A percentile compares a stretch with the other conserved stretches of the same genome.
These are phyloP conservation scores for Anableps anableps DNA, from an alignment of 2,797 vertebrate genomes.

Conservation along the genomic window DNA sequence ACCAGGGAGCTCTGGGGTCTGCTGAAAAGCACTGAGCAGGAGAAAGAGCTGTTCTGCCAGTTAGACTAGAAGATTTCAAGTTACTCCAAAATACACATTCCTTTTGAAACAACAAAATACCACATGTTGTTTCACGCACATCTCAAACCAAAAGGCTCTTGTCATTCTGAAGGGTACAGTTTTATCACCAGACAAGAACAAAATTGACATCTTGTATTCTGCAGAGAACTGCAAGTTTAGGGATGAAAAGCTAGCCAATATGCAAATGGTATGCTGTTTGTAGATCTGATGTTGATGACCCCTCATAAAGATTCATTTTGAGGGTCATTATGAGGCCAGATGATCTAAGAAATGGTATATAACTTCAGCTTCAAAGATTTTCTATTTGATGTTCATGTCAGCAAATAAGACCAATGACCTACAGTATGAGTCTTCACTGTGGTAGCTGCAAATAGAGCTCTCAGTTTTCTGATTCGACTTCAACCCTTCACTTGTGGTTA, in stretches of 20 bases:
- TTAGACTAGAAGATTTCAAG: constrained; percentile 41
- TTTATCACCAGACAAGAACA: constrained; percentile 12
- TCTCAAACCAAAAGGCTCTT: constrained; percentile 33
- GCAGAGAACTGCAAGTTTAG: constrained; percentile 7
- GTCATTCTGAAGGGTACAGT: constrained; percentile 16
- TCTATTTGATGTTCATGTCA: background rate
- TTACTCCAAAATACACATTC: constrained; percentile 26
- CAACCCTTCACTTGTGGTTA: constrained; percentile 20
- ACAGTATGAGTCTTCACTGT: constrained; percentile 1
- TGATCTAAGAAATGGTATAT: background rate
- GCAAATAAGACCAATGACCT: background rate
- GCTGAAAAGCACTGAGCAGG: constrained; percentile 41
- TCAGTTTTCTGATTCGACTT: constrained; percentile 28
- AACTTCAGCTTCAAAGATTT: background rate
- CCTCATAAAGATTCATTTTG: background rate
- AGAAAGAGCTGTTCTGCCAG: constrained; percentile 43
- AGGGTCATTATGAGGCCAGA: background rate
- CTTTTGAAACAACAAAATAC: constrained; percentile 22
- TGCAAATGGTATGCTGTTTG: constrained; percentile 12
- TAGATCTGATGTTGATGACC: constrained; percentile 15
- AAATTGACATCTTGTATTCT: constrained; percentile 7
- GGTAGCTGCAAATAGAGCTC: constrained; percentile 31
- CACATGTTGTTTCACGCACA: constrained; percentile 15
- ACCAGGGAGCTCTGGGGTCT: constrained; percentile 50
- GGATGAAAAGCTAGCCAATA: background rate